These are phyloP conservation scores for Mimas tiliae DNA, from an alignment of 2,888 invertebrate species.

Conservation along the genomic window DNA sequence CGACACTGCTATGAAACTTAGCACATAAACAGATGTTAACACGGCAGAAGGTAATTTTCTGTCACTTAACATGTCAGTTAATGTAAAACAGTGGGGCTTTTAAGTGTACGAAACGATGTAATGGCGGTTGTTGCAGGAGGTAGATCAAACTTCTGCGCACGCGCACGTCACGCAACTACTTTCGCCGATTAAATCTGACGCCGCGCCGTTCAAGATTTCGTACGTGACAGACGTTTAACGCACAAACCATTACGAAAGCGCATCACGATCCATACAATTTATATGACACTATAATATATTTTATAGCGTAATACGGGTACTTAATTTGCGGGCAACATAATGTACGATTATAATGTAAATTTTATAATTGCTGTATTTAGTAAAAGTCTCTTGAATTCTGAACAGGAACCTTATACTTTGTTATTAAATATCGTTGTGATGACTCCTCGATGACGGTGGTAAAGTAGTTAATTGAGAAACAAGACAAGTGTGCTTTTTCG, in stretches of 20 bases:
- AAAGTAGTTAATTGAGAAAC: too few species aligned
- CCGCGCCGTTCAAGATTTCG: conserved; percentile 57
- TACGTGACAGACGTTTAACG: conserved; percentile 64
- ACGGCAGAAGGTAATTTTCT: conserved; percentile 45
- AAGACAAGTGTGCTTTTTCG: too few species aligned
- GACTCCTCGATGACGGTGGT: too few species aligned
- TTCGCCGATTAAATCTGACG: conserved; percentile 76
- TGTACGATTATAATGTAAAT: not conserved
- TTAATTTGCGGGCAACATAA: conserved; percentile 1
- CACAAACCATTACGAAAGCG: conserved; percentile 56
- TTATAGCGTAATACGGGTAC: not conserved
- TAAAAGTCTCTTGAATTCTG: too few species aligned
- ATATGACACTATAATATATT: conserved; percentile 26
- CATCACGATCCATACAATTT: conserved; percentile 47
- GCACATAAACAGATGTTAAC: conserved; percentile 45
- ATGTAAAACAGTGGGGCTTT: conserved; percentile 46
- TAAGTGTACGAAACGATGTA: conserved; percentile 43
- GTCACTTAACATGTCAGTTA: conserved; percentile 49
- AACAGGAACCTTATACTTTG: too few species aligned
- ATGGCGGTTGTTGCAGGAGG: conserved; percentile 43
- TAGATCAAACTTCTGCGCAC: conserved; percentile 63
- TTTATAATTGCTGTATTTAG: not conserved
- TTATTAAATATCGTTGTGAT: too few species aligned
- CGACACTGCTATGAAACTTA: conserved; percentile 37
- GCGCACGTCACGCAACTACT: conserved; percentile 74